Base-by-base conservation (phyloP, 2,797 vertebrate species). In the Betta splendens region DNA sequence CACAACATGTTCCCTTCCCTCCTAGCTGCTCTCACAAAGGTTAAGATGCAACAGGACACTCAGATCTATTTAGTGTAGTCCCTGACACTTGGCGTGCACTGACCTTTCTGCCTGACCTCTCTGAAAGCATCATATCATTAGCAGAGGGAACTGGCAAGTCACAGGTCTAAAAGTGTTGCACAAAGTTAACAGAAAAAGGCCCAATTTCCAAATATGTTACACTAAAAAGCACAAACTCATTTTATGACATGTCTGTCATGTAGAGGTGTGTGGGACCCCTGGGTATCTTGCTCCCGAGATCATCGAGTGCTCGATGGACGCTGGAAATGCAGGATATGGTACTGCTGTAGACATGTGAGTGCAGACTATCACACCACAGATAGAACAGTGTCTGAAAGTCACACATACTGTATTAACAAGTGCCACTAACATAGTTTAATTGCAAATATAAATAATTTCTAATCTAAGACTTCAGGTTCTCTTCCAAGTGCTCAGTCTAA, bases 261-360 rank as follows among this genome's bases (percentile, higher is more conserved):
- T 80, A 99, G 98, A 99, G 80, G 92, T 99, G 60, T 99, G 95
- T 25, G 98, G 98, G 61, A 99, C 98, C 0, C 98, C 98, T 32
- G 95, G 92, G 12, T 98, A 99, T 81, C 91, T 99, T 58, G 96
- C 98, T 26, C 98, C 98, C 0, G 98, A 99, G 89, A 98, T 99
- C 77, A 93, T 99, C 1, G 89, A 96, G 78, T 98, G 96, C 77
- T 99, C 98, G 76, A 99, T 98, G 98, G 94, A 98, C 0, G 83
- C 93, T 0, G 85, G 89, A 55, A 94, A 98, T 37, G 59, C 66
- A 15, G 98, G 98, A 87, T 99, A 99, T 0, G 89, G 84, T 17
- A 93, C 93, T 50, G 94, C 97, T 64, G 94, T 97, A 2, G 98
- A 99, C 72, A 93, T 99, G 97, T 99, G 88, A 95, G 97, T 88